Conservation (phyloP, 1,140 invertebrate species). For the Drosophila parabipectinata region DNA sequence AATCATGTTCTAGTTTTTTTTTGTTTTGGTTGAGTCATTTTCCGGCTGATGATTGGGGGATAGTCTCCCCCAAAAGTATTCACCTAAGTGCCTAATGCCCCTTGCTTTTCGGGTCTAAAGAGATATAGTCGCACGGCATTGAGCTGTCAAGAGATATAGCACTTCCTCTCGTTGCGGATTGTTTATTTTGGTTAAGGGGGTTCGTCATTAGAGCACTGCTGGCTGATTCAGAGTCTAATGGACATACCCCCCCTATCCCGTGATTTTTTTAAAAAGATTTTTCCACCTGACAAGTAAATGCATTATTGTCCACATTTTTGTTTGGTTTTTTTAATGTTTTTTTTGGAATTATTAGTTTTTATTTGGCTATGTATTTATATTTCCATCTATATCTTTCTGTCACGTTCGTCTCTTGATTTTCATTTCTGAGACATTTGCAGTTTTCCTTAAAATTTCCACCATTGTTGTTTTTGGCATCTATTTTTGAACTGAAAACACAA, state of each 20-base stretch:
- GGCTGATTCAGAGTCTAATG: constrained; percentile 41
- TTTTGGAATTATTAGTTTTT: constrained; percentile 41
- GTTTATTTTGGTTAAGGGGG: constrained; percentile 60
- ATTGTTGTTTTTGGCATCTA: constrained; percentile 13
- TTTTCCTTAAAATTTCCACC: neutral
- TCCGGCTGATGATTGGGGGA: neutral
- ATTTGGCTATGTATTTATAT: neutral
- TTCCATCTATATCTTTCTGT: constrained; percentile 17
- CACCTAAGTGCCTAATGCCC: no score
- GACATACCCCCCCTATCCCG: constrained; percentile 12
- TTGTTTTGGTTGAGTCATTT: no score
- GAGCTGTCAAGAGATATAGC: constrained; percentile 50
- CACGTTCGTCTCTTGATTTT: constrained; percentile 46
- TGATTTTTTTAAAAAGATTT: constrained; percentile 8
- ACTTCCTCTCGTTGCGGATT: constrained; percentile 16
- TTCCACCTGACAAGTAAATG: constrained; percentile 63
- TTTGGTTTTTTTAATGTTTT: constrained; percentile 23
- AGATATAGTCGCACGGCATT: constrained; percentile 39
- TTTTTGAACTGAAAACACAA: constrained; percentile 31
- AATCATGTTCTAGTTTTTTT: constrained; percentile 4
- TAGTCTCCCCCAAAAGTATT: neutral
- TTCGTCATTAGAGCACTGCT: constrained; percentile 46
- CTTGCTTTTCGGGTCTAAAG: neutral
- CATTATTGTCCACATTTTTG: constrained; percentile 47
- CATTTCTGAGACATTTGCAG: constrained; percentile 26